phyloP scores from a whole-genome alignment of 2,888 invertebrate species.

The Lydus trimaculatus region DNA sequence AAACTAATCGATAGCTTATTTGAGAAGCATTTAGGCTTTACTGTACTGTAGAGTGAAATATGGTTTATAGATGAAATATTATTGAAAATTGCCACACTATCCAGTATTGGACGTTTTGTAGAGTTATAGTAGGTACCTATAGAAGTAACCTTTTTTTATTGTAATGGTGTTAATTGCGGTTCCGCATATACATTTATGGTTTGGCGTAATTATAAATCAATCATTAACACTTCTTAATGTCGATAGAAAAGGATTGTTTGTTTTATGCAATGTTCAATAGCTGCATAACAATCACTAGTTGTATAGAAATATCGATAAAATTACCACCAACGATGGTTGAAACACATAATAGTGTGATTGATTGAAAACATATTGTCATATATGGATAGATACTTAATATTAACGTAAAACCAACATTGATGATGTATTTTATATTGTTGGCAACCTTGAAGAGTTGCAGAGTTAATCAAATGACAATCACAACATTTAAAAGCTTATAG shows the following conservation, averaged over 20 bases:
- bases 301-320: neutral
- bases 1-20: too few relatives aligned
- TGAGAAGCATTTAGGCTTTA: too few relatives aligned
- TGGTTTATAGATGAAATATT: too few relatives aligned
- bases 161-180: neutral
- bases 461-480: slow-evolving; percentile 14
- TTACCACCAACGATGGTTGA: neutral
- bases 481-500: neutral
- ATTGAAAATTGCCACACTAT: too few relatives aligned
- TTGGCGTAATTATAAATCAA: neutral
- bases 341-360: neutral
- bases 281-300: neutral
- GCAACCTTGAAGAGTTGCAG: slow-evolving; percentile 2
- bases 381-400: neutral
- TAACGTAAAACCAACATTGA: neutral
- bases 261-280: neutral
- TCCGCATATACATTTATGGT: slow-evolving; percentile 4
- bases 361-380: neutral
- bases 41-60: too few relatives aligned
- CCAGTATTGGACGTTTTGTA: too few relatives aligned
- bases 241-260: neutral
- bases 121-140: slow-evolving; percentile 7
- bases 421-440: slow-evolving; percentile 8
- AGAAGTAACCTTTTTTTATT: slow-evolving; percentile 10
- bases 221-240: neutral